A percentile compares a stretch with the other conserved stretches of the same genome.
phyloP scores from a whole-genome alignment of 2,888 invertebrate genomes.

The Psylliodes chrysocephalus region DNA sequence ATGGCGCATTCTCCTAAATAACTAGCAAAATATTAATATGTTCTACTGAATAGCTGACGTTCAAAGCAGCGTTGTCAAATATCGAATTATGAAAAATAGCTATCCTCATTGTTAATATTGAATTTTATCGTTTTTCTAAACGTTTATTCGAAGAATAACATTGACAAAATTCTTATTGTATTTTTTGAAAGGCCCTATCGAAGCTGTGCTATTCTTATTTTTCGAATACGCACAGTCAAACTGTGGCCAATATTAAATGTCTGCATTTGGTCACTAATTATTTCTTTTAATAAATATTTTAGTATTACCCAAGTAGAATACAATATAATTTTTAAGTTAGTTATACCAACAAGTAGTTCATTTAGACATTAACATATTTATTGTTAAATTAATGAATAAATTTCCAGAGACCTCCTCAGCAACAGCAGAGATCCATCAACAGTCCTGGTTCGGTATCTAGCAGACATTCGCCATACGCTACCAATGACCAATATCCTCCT shows the following conservation, averaged over 20 bases:
- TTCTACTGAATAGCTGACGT: too few species aligned
- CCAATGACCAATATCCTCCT: slow-evolving; percentile 66
- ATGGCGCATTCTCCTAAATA: too few species aligned
- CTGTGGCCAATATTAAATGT: not conserved
- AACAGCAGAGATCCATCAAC: slow-evolving; percentile 63
- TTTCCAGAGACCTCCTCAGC: slow-evolving; percentile 53
- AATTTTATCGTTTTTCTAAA: too few species aligned
- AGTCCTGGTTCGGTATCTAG: slow-evolving; percentile 67
- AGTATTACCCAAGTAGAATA: not conserved
- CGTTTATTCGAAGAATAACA: too few species aligned
- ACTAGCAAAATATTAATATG: too few species aligned
- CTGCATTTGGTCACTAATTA: not conserved
- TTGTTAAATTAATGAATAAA: not conserved
- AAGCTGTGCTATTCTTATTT: not conserved
- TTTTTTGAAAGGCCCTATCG: not conserved
- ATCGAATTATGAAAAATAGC: too few species aligned
- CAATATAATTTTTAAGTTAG: too few species aligned
- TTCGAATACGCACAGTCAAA: not conserved
- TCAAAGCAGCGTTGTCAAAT: too few species aligned
- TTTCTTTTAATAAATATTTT: not conserved
- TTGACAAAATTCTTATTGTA: too few species aligned
- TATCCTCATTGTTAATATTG: too few species aligned
- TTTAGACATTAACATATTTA: too few species aligned
- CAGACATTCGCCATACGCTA: slow-evolving; percentile 67
- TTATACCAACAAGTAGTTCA: too few species aligned